Base-by-base conservation (phyloP, 2,888 invertebrate species). In the Xestia xanthographa region DNA sequence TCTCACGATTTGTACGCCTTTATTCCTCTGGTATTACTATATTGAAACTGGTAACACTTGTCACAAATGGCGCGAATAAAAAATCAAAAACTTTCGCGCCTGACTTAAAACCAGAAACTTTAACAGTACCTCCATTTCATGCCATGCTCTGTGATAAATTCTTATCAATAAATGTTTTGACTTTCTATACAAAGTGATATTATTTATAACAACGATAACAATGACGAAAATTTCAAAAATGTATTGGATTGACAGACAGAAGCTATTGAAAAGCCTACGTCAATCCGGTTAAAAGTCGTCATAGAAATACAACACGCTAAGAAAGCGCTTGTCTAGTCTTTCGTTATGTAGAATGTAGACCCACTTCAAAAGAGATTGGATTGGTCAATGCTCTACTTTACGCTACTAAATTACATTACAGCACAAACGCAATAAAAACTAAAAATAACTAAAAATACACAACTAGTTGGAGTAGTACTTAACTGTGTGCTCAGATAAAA, bases 41-140 rank as follows among this genome's bases (percentile, higher is more conserved):
- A 11, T 53, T 53, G 6, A n/a, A 53, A 50, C 50, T 67, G 50
- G 67, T 26, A 67, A 67, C 38, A 66, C 48, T 34, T 34, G 22
- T 22, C 60, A 60, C 34, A 34, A 60, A 60, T 22, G 34, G 34
- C 60, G 60, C 34, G 34, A 60, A 34, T 34, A 5, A 14, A 26
- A 26, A 56, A 56, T 26, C 14, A 56, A 56, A 53, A n/a, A 56
- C 12, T 12, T 56, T 56, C n/a, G n/a, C 53, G 14, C 14, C 5
- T 4, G 0, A n/a, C 53, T 9, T 4, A 0, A 20, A 22, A 48
- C 20, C 48, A 17, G 48, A 48, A 22, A 22, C 48, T 1, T 53
- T 12, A n/a, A n/a, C n/a, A 11, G n/a, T 11, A 12, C n/a, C 11
- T 22, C 20, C 11, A 53, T 53, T 22, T 5, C 11, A 53, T 53